Conservation (phyloP, 23 tunicate genomes). For the Trididemnum miniatum region DNA sequence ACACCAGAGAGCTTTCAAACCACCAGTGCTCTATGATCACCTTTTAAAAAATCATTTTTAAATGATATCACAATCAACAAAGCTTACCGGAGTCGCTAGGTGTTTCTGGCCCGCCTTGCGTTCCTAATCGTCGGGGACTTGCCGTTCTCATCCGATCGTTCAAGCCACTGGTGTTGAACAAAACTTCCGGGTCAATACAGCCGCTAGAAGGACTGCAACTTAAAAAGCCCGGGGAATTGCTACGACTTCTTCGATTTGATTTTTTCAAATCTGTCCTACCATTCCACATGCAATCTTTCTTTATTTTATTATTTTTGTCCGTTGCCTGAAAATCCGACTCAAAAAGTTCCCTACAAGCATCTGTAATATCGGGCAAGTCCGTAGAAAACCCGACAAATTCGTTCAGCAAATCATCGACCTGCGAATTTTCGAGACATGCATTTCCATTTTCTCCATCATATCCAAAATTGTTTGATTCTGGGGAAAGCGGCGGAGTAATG, state of each 20-base stretch:
- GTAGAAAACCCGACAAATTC: not conserved
- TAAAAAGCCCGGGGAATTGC: constrained; percentile 5
- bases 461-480: not conserved
- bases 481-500: constrained; percentile 1
- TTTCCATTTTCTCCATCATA: not conserved
- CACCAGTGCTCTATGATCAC: too few relatives aligned
- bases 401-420: not conserved
- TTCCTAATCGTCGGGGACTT: not conserved
- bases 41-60: too few relatives aligned
- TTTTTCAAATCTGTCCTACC: not conserved
- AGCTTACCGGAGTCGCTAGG: constrained; percentile 3
- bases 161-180: not conserved
- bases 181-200: not conserved
- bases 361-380: not conserved
- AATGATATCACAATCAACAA: too few relatives aligned
- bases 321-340: not conserved
- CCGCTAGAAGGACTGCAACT: not conserved
- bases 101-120: not conserved
- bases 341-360: not conserved
- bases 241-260: not conserved
- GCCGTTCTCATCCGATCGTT: not conserved
- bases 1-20: too few relatives aligned
- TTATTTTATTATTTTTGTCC: not conserved
- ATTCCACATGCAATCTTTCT: constrained; percentile 5
- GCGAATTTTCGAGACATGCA: not conserved